Evolutionary conservation across 2,113 vertebrate species (phyloP).

Genomic region (Furnarius figulus): DNA sequence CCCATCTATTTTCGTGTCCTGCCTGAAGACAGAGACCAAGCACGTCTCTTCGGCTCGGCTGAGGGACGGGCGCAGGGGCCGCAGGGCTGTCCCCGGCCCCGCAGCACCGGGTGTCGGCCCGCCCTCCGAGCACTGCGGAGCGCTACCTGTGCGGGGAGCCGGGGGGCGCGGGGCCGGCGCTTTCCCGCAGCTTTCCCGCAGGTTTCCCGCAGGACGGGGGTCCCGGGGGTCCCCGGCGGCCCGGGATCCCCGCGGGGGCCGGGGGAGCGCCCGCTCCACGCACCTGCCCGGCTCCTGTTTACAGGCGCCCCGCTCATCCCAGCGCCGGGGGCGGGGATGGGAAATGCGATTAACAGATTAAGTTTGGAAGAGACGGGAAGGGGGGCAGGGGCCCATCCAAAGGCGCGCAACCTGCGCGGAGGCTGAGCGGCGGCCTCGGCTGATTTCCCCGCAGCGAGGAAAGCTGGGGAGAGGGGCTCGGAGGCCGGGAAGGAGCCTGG

Average conservation of each 20-base stretch:
- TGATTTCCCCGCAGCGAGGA: not conserved
- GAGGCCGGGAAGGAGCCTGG: not conserved
- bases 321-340: not conserved
- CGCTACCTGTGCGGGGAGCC: not conserved
- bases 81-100: not conserved
- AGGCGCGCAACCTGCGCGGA: not conserved
- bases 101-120: not conserved
- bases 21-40: not conserved
- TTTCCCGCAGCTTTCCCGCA: too few relatives aligned
- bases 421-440: not conserved
- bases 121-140: not conserved
- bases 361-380: not conserved
- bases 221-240: too few relatives aligned
- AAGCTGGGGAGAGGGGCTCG: not conserved
- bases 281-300: constrained; percentile 39
- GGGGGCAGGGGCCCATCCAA: not conserved
- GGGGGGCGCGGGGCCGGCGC: not conserved
- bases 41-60: not conserved
- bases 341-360: constrained; percentile 45
- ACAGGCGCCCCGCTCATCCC: not conserved
- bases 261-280: not conserved
- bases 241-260: not conserved
- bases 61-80: not conserved
- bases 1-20: not conserved
- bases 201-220: too few relatives aligned